Base-by-base conservation (phyloP, 2,888 invertebrate genomes). In the Ophonus ardosiacus region DNA sequence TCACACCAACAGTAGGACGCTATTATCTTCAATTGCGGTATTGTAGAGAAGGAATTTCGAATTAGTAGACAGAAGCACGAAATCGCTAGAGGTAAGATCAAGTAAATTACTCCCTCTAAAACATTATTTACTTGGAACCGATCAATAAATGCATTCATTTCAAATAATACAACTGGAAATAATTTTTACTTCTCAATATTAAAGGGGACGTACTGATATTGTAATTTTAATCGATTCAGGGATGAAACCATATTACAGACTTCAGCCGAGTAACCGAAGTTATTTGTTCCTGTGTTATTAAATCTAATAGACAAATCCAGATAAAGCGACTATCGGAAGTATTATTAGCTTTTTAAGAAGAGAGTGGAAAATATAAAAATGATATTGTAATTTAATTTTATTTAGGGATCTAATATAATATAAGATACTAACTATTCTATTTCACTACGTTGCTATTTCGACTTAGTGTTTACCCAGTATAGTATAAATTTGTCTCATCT, bases 111-210 rank as follows among this genome's bases (percentile, higher is more conserved):
- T 65, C 65, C 15, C 38, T 38, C 24, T 31, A 38, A 68, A 38
- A 68, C 38, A 68, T 68, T 68, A 68, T 68, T 68, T 68, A 68
- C 24, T 68, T 31, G 68, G 68, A 38, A 68, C 68, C 68, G 38
- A 68, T 68, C 68, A 68, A 68, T 68, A 68, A 68, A 68, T 68
- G 68, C 68, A 68, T 38, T 68, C 15, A 68, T 68, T 68, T 38
- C 38, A 68, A 68, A 68, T 24, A 68, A 38, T 51, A 51, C 43
- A 51, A 51, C 43, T 13, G 43, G 4, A 51, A 51, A 51, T 51
- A 8, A 51, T 51, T 51, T 51, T 51, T 51, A 51, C 43, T 51
- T 51, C 43, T 51, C 43, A 51, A 51, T 51, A 7, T 51, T 51
- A 51, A 51, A 51, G 43, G 43, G 43, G 43, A 51, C 43, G 43